These are phyloP conservation scores for Drosophila nebulosa DNA, from an alignment of 1,140 invertebrate species.

Conservation along the genomic window DNA sequence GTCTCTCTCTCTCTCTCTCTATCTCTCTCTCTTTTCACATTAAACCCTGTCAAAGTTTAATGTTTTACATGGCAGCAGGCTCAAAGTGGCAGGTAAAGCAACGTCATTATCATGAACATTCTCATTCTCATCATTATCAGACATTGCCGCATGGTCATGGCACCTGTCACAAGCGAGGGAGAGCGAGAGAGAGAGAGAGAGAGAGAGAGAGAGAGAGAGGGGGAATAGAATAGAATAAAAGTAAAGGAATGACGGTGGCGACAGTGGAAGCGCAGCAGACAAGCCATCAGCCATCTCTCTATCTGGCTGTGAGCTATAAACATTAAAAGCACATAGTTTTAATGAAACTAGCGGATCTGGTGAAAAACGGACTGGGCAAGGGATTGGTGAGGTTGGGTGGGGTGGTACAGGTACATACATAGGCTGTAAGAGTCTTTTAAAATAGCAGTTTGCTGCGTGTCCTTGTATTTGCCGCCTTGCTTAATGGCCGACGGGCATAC, in stretches of 20 bases:
- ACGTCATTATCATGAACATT: conserved; percentile 16
- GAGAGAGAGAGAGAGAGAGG: neutral
- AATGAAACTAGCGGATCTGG: conserved; percentile 39
- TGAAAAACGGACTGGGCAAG: neutral
- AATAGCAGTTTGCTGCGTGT: conserved; percentile 40
- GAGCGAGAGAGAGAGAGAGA: neutral
- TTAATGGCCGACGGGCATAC: conserved; percentile 43
- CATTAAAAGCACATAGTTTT: conserved; percentile 74
- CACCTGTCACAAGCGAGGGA: conserved; percentile 42
- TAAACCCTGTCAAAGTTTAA: conserved; percentile 77
- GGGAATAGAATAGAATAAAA: no score
- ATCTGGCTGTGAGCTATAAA: conserved; percentile 29
- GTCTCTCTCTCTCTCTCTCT: neutral
- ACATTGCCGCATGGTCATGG: conserved; percentile 35
- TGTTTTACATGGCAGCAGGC: conserved; percentile 68
- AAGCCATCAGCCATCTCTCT: conserved; percentile 55
- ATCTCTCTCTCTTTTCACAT: conserved; percentile 27
- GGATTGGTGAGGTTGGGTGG: neutral
- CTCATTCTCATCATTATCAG: conserved; percentile 11
- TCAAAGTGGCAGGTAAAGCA: conserved; percentile 61
- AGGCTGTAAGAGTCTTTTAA: neutral
- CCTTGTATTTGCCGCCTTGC: conserved; percentile 41
- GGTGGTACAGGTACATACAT: neutral
- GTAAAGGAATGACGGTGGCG: no score
- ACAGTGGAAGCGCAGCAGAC: neutral